Percentiles rank a stretch among this genome's conserved stretches.
These are phyloP conservation scores for Genyomyrus donnyi DNA, from an alignment of 2,113 vertebrate species.

Conservation along the genomic window DNA sequence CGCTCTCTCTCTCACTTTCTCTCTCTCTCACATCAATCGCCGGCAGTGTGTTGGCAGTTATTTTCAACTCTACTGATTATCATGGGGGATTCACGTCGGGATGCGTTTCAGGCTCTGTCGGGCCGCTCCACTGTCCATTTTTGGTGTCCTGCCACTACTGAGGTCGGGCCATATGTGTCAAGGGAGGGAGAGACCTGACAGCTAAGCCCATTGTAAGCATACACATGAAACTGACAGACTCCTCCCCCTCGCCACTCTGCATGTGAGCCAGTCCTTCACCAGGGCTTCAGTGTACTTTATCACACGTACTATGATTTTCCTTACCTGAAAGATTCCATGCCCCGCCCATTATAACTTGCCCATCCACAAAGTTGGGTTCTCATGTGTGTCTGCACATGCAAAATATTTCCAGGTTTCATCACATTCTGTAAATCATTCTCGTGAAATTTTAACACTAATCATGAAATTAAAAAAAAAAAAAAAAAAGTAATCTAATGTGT, in stretches of 20 bases:
- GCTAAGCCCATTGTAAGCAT: neutral
- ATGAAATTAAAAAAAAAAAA: neutral
- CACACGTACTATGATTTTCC: neutral
- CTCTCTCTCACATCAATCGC: neutral
- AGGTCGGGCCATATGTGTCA: neutral
- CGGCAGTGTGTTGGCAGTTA: neutral
- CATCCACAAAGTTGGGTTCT: neutral
- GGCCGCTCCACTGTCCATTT: neutral
- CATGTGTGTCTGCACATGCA: neutral
- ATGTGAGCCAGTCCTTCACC: neutral
- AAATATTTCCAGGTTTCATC: neutral
- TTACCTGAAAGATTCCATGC: neutral
- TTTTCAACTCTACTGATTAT: neutral
- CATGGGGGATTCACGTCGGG: neutral
- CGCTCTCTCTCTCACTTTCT: neutral
- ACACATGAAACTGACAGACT: neutral
- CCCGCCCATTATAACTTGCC: neutral
- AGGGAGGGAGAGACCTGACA: neutral
- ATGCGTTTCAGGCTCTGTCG: neutral
- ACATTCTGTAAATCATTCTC: neutral
- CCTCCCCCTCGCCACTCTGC: neutral
- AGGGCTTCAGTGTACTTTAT: neutral
- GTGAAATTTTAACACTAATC: neutral
- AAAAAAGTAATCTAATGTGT: neutral
- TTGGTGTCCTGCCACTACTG: neutral